Percentiles rank a stretch among this genome's conserved stretches.
Evolutionary conservation across 2,888 invertebrate species (phyloP).

Genomic region (Troides aeacus): DNA sequence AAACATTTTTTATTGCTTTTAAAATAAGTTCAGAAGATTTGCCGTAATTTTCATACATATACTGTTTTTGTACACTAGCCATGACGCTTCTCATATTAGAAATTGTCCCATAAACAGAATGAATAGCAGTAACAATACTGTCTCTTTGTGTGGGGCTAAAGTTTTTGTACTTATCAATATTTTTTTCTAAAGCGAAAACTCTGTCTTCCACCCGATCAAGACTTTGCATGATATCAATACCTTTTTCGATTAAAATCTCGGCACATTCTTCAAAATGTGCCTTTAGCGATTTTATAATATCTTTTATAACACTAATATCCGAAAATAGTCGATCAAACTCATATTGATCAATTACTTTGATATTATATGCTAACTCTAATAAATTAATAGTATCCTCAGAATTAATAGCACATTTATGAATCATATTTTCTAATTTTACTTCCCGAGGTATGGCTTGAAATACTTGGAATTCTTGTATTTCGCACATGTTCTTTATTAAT

Average conservation of each 20-base stretch:
- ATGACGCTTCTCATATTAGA: conserved; percentile 78
- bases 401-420: conserved; percentile 53
- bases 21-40: conserved; percentile 62
- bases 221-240: conserved; percentile 61
- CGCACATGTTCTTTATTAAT: conserved; percentile 58
- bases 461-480: conserved; percentile 45
- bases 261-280: conserved; percentile 49
- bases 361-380: conserved; percentile 64
- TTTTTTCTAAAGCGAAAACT: conserved; percentile 63
- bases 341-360: conserved; percentile 45
- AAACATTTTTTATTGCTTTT: conserved; percentile 56
- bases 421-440: conserved; percentile 39
- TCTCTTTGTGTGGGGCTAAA: conserved; percentile 53
- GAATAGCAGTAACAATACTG: conserved; percentile 66
- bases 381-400: conserved; percentile 58
- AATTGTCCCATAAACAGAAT: conserved; percentile 75
- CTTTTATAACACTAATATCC: conserved; percentile 48
- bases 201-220: conserved; percentile 70
- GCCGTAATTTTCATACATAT: conserved; percentile 69
- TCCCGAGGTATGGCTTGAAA: conserved; percentile 32
- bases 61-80: conserved; percentile 66
- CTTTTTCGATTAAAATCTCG: conserved; percentile 63
- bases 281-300: conserved; percentile 54
- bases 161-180: conserved; percentile 43
- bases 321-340: conserved; percentile 38